These are phyloP conservation scores for Pristionchus mayeri DNA, from an alignment of 2,888 invertebrate genomes.

Conservation along the genomic window DNA sequence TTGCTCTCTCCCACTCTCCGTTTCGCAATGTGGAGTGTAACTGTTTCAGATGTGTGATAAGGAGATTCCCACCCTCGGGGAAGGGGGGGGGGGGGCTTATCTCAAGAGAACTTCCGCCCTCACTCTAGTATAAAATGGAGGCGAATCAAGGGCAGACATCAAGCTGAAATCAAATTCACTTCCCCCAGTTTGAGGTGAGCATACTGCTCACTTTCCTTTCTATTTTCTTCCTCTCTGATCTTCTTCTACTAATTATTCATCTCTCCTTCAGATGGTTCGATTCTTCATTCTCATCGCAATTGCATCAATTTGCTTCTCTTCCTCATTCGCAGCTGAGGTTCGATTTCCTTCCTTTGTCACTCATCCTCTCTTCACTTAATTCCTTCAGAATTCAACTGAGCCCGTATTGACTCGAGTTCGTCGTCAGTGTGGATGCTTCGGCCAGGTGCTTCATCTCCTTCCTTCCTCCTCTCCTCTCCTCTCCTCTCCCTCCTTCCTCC, in stretches of 20 bases:
- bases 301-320: neutral
- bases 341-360: neutral
- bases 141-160: neutral
- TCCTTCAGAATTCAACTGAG: neutral
- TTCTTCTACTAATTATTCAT: neutral
- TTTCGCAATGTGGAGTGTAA: no score
- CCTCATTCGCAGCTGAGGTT: neutral
- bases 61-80: no score
- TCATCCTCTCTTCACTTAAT: neutral
- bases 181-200: neutral
- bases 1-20: no score
- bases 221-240: neutral
- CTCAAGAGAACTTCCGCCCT: no score
- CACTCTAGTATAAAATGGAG: neutral
- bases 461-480: neutral
- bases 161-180: neutral
- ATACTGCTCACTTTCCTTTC: neutral
- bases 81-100: no score
- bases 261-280: neutral
- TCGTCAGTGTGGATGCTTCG: slow-evolving; percentile 21
- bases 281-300: neutral
- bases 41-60: no score
- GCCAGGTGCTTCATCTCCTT: neutral
- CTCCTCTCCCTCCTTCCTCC: no score
- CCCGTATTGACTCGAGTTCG: neutral